phyloP scores from a whole-genome alignment of 2,113 vertebrate species.

The Ancistrus triradiatus region DNA sequence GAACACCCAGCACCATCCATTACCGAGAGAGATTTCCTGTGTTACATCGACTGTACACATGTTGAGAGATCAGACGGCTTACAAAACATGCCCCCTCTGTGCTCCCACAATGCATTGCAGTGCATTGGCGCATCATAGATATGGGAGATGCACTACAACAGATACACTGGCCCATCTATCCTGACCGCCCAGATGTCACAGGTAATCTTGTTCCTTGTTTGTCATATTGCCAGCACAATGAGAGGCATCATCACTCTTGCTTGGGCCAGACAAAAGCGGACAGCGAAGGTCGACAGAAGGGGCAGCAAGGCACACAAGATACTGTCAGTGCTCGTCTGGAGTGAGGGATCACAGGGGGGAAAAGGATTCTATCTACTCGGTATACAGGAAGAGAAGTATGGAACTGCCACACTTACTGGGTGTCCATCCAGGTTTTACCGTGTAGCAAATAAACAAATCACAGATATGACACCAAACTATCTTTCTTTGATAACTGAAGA shows the following conservation, averaged over 20 bases:
- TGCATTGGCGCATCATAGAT: background rate
- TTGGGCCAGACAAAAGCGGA: slow-evolving; percentile 41
- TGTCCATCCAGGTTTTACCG: background rate
- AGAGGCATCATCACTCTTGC: slow-evolving; percentile 44
- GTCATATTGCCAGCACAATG: slow-evolving; percentile 47
- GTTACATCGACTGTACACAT: slow-evolving; percentile 19
- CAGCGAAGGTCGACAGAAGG: slow-evolving; percentile 40
- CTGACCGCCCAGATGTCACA: slow-evolving; percentile 40
- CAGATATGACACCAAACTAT: no score
- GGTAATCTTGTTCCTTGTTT: slow-evolving; percentile 51
- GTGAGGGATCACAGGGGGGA: slow-evolving; percentile 22
- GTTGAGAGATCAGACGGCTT: slow-evolving; percentile 27
- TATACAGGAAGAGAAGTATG: slow-evolving; percentile 1
- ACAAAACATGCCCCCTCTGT: slow-evolving; percentile 33
- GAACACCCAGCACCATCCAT: slow-evolving; percentile 33
- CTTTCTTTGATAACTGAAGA: no score
- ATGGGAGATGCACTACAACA: slow-evolving; percentile 25
- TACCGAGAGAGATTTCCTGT: slow-evolving; percentile 13
- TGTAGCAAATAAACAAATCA: no score
- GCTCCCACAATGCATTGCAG: slow-evolving; percentile 31
- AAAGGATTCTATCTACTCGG: slow-evolving; percentile 1
- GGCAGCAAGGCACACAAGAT: slow-evolving; percentile 32
- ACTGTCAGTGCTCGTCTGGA: slow-evolving; percentile 36
- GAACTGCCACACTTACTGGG: background rate
- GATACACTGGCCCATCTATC: slow-evolving; percentile 40